Evolutionary conservation across 2,888 invertebrate species (phyloP).

Genomic region (Eristalinus sepulchralis): DNA sequence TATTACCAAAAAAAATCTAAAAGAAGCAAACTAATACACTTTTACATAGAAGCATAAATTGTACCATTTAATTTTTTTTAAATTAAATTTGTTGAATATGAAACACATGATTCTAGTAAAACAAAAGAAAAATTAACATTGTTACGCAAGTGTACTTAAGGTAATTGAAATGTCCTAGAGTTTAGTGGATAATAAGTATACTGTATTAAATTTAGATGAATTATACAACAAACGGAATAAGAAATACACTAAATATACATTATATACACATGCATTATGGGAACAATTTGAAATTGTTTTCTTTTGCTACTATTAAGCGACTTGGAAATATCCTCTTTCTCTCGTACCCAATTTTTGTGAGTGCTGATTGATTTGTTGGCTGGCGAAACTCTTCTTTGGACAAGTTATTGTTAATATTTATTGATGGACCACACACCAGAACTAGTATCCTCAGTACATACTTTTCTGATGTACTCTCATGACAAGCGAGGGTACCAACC

Average conservation of each 20-base stretch:
- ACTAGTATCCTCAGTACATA: too few relatives aligned
- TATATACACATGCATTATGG: constrained; percentile 36
- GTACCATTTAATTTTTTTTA: neutral
- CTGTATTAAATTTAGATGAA: constrained; percentile 60
- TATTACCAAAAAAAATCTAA: constrained; percentile 40
- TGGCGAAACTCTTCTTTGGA: too few relatives aligned
- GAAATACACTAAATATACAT: constrained; percentile 43
- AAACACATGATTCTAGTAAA: constrained; percentile 12
- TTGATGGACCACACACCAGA: too few relatives aligned
- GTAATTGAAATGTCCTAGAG: constrained; percentile 53
- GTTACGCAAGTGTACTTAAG: constrained; percentile 70
- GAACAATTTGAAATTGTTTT: constrained; percentile 30
- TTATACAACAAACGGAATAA: constrained; percentile 61
- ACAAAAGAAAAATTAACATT: constrained; percentile 18
- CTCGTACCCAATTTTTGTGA: too few relatives aligned
- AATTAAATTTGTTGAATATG: constrained; percentile 31
- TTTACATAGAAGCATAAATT: neutral
- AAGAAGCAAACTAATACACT: neutral
- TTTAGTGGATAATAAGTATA: constrained; percentile 34
- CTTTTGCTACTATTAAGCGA: neutral
- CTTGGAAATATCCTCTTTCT: too few relatives aligned
- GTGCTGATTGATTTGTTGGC: too few relatives aligned
- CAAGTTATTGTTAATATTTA: too few relatives aligned
- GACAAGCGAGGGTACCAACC: too few relatives aligned
- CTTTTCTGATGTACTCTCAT: too few relatives aligned